phyloP scores from a whole-genome alignment of 2,797 vertebrate genomes.

The Salarias fasciatus region DNA sequence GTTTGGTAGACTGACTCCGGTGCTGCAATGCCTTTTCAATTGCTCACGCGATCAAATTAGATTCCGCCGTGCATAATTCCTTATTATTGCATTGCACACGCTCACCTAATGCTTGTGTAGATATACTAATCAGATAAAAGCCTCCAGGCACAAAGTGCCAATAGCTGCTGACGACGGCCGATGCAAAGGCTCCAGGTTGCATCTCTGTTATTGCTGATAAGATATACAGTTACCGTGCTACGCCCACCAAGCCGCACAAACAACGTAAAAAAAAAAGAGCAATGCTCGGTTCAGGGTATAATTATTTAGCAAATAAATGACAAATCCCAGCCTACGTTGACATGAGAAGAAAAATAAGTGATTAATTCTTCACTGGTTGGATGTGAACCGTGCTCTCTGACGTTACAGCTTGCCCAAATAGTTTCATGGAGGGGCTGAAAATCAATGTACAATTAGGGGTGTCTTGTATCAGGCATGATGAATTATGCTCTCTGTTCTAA shows the following conservation, averaged over 20 bases:
- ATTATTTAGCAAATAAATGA: slow-evolving; percentile 33
- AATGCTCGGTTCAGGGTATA: slow-evolving; percentile 14
- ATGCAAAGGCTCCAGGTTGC: slow-evolving; percentile 40
- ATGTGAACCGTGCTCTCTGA: slow-evolving; percentile 51
- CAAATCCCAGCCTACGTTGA: slow-evolving; percentile 27
- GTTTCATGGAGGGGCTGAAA: slow-evolving; percentile 69
- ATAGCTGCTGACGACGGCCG: slow-evolving; percentile 43
- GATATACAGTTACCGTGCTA: slow-evolving; percentile 7
- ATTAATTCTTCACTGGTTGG: slow-evolving; percentile 59
- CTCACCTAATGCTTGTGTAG: slow-evolving; percentile 11
- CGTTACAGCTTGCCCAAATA: slow-evolving; percentile 71
- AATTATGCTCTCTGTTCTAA: slow-evolving; percentile 77
- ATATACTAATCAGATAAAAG: slow-evolving; percentile 28
- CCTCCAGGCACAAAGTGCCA: slow-evolving; percentile 43
- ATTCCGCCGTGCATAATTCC: slow-evolving; percentile 28
- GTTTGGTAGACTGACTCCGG: slow-evolving; percentile 33
- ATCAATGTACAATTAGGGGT: slow-evolving; percentile 77
- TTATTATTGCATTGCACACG: slow-evolving; percentile 3
- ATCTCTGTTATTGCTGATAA: slow-evolving; percentile 35
- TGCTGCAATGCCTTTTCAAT: slow-evolving; percentile 18
- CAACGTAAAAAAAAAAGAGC: slow-evolving; percentile 5
- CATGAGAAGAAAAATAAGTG: slow-evolving; percentile 51
- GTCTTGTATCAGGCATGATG: slow-evolving; percentile 78
- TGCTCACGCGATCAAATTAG: slow-evolving; percentile 32
- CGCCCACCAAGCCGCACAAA: slow-evolving; percentile 3